These are phyloP conservation scores for Corapipo altera DNA, from an alignment of 2,113 vertebrate genomes.

Conservation along the genomic window DNA sequence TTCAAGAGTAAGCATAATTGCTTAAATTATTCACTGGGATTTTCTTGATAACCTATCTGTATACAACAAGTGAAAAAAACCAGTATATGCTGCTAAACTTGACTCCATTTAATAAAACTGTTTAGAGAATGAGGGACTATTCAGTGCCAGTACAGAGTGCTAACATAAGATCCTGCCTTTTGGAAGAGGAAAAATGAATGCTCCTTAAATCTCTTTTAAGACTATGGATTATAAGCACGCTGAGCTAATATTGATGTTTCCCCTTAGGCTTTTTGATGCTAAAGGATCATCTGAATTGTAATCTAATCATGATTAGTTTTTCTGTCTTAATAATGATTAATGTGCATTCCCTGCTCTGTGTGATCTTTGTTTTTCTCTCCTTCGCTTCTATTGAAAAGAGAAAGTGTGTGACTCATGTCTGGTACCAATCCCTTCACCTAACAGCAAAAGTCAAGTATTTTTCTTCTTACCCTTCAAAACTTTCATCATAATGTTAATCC, in stretches of 20 bases:
- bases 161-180: background rate
- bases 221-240: background rate
- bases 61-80: background rate
- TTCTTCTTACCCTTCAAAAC: background rate
- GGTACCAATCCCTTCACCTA: background rate
- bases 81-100: background rate
- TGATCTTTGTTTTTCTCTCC: background rate
- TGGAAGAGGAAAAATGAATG: background rate
- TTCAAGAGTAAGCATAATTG: background rate
- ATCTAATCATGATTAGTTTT: background rate
- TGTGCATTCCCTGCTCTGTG: background rate
- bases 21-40: background rate
- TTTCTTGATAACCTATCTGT: background rate
- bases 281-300: constrained; percentile 16
- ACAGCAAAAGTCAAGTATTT: constrained; percentile 13
- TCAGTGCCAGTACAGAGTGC: background rate
- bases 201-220: background rate
- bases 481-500: background rate
- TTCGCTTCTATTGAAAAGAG: background rate
- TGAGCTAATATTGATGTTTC: background rate
- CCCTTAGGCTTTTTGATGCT: background rate
- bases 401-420: background rate
- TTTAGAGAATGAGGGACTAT: background rate
- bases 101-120: background rate
- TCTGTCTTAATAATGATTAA: constrained; percentile 24